These are phyloP conservation scores for Paracentrotus lividus DNA, from an alignment of 53 echinoderm and acorn worm genomes.

Conservation along the genomic window DNA sequence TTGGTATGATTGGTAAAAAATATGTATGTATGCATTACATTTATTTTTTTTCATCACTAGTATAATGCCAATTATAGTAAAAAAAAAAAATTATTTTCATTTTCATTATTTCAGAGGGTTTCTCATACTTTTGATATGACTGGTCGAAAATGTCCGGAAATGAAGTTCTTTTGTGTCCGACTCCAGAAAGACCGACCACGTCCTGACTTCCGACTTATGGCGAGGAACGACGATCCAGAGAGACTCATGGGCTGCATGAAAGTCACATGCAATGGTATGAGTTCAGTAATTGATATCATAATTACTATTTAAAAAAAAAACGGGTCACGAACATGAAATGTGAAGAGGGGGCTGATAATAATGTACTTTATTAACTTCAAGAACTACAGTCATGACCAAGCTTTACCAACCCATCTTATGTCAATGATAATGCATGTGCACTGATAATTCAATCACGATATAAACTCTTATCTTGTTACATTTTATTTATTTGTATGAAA, in stretches of 20 bases:
- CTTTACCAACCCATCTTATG: too few relatives aligned
- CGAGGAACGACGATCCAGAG: neutral
- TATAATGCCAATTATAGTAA: too few relatives aligned
- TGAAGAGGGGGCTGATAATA: too few relatives aligned
- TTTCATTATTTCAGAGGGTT: slow-evolving; percentile 2
- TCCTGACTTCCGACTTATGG: slow-evolving; percentile 15
- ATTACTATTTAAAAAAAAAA: neutral
- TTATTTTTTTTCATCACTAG: too few relatives aligned
- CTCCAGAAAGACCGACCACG: slow-evolving; percentile 30
- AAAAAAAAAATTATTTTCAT: neutral
- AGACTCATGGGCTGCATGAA: slow-evolving; percentile 56
- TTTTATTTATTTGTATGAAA: neutral
- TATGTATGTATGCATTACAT: too few relatives aligned
- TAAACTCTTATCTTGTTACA: too few relatives aligned
- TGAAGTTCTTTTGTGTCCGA: slow-evolving; percentile 56
- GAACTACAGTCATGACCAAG: too few relatives aligned
- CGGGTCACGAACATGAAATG: too few relatives aligned
- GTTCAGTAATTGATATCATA: neutral
- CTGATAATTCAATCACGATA: too few relatives aligned
- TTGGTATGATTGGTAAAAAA: slow-evolving; percentile 43
- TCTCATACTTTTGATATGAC: slow-evolving; percentile 58
- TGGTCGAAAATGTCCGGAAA: slow-evolving; percentile 25
- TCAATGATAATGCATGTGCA: too few relatives aligned
- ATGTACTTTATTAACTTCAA: too few relatives aligned
- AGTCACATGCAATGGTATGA: slow-evolving; percentile 31